Evolutionary conservation across 53 echinoderm and acorn worm species (phyloP), one percentile per base, ranked within the genome.

Genomic region (Paracentrotus lividus): DNA sequence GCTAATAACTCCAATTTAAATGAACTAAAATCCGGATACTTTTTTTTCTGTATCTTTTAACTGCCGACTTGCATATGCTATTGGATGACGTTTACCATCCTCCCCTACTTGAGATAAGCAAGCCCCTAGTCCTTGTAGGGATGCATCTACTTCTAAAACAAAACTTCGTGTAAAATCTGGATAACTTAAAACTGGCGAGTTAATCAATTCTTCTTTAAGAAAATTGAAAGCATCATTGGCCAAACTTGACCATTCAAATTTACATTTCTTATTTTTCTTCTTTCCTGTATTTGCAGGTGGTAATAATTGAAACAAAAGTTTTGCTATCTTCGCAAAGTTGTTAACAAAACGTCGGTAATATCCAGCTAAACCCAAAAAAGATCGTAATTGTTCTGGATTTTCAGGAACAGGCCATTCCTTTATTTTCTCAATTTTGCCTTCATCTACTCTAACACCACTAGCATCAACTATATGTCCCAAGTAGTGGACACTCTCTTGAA

Each of bases 131-230:
- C 94, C 94, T 85, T 85, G 16, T 20, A 49, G 47, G 8, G 94
- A 92, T 1, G 95, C 95, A 47, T 95, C 93, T 32, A 78, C 88
- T 49, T 95, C 95, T 4, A 95, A 54, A 0, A 93, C 27, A 81
- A 93, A 95, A 42, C 87, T 77, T n/a, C 77, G 40, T 29, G 81
- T 52, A 59, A 95, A 95, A 8, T 54, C n/a, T 8, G 95, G 89
- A 40, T 86, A 95, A 2, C 38, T 84, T 18, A 93, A 59, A 13
- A 95, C 95, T 21, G 95, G 93, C 4, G 95, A n/a, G n/a, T n/a
- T n/a, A n/a, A n/a, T n/a, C n/a, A n/a, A n/a, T n/a, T n/a, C n/a
- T n/a, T n/a, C n/a, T n/a, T n/a, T n/a, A n/a, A n/a, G n/a, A n/a
- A n/a, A n/a, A n/a, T n/a, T n/a, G n/a, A n/a, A n/a, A n/a, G n/a